These are phyloP conservation scores for Hyposoter dolosus DNA, from an alignment of 2,888 invertebrate species.

Conservation along the genomic window DNA sequence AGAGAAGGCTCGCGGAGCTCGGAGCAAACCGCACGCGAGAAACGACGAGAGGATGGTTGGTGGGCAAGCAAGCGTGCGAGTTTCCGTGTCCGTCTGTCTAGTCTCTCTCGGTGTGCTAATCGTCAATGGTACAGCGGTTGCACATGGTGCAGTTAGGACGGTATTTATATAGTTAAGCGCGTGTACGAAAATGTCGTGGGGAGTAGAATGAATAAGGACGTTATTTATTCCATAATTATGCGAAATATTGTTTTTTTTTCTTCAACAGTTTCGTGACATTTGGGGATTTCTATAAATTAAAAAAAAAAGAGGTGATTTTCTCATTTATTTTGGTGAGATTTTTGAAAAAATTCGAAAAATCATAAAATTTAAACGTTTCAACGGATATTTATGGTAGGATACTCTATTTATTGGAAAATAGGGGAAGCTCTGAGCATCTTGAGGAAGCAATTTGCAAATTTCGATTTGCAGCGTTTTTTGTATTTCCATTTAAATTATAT, in stretches of 20 bases:
- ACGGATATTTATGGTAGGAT: no score
- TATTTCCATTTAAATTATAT: no score
- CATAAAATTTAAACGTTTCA: no score
- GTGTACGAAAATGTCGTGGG: not conserved
- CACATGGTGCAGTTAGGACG: not conserved
- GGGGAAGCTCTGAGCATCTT: no score
- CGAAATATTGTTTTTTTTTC: not conserved
- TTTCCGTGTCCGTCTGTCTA: slow-evolving; percentile 42
- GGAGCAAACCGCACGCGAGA: slow-evolving; percentile 1
- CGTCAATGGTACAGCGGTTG: slow-evolving; percentile 22
- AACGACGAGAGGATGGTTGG: slow-evolving; percentile 37
- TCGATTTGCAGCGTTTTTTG: no score
- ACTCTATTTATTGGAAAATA: no score
- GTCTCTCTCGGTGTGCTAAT: slow-evolving; percentile 4
- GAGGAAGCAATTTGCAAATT: no score
- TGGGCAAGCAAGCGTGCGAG: slow-evolving; percentile 44
- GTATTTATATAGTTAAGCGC: not conserved
- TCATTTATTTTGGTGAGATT: no score
- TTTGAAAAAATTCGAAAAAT: no score
- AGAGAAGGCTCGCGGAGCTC: slow-evolving; percentile 5
- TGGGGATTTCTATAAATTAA: no score
- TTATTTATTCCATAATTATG: not conserved
- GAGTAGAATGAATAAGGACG: slow-evolving; percentile 28
- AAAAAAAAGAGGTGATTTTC: not conserved
- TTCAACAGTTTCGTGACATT: not conserved